Percentiles rank a stretch among this genome's conserved stretches.
Conservation (phyloP, 2,113 vertebrate species). For the Erythrocercus mccallii region DNA sequence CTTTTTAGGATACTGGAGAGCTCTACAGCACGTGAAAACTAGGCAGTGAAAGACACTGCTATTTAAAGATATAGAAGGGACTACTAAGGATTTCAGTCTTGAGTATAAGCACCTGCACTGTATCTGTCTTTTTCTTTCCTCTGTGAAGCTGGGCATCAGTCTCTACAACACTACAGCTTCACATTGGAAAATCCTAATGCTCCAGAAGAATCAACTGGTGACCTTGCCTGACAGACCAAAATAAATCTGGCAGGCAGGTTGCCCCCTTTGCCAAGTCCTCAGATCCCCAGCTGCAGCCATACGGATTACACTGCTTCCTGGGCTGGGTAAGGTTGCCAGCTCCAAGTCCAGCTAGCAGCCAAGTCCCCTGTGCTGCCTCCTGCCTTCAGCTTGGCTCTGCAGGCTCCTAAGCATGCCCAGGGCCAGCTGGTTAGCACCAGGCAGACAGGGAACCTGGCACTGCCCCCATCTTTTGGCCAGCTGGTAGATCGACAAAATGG, state of each 20-base stretch:
- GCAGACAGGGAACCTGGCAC: conserved; percentile 48
- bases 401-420: neutral
- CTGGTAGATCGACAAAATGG: conserved; percentile 40
- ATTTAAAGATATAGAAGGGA: neutral
- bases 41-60: neutral
- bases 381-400: conserved; percentile 32
- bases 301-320: neutral
- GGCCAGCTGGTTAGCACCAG: conserved; percentile 61
- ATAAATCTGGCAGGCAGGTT: conserved; percentile 40
- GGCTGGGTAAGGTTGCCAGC: neutral
- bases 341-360: neutral
- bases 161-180: neutral
- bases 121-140: neutral
- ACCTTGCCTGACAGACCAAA: conserved; percentile 57
- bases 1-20: neutral
- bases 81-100: neutral
- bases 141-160: neutral
- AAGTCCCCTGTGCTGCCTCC: neutral
- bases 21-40: neutral
- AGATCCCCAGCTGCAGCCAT: conserved; percentile 33
- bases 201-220: conserved; percentile 42
- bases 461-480: conserved; percentile 2
- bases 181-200: neutral
- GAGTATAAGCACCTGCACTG: neutral
- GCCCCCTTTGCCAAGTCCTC: conserved; percentile 16